Percentiles rank a stretch among this genome's conserved stretches.
Conservation (phyloP, 2,888 invertebrate genomes). For the Andrena bucephala region DNA sequence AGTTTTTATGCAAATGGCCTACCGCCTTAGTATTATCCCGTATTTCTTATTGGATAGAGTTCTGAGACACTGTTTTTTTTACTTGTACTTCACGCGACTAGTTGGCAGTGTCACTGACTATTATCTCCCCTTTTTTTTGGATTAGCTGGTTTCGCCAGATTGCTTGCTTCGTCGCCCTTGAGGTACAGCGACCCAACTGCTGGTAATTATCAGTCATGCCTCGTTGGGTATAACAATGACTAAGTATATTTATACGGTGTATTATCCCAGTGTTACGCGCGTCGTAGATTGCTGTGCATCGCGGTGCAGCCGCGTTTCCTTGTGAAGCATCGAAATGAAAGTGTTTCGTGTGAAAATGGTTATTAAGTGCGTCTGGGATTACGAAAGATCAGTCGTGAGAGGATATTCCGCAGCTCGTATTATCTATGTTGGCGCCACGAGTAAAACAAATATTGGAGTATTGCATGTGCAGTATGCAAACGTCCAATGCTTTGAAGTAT, state of each 20-base stretch:
- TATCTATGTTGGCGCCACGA: slow-evolving; percentile 25
- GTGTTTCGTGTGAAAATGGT: slow-evolving; percentile 33
- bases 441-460: slow-evolving; percentile 32
- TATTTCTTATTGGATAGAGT: not conserved
- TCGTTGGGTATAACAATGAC: slow-evolving; percentile 42
- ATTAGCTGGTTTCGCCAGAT: slow-evolving; percentile 31
- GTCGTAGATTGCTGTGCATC: not conserved
- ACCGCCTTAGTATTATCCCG: not conserved
- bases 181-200: slow-evolving; percentile 25
- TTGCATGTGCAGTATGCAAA: slow-evolving; percentile 9
- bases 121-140: slow-evolving; percentile 1
- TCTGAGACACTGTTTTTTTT: not conserved
- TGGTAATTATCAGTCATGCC: slow-evolving; percentile 44
- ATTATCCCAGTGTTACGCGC: not conserved
- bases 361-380: not conserved
- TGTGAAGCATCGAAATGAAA: slow-evolving; percentile 9
- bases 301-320: not conserved
- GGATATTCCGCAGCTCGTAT: slow-evolving; percentile 21
- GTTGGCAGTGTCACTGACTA: not conserved
- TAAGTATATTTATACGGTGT: slow-evolving; percentile 26
- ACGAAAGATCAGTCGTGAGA: slow-evolving; percentile 10
- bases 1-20: slow-evolving; percentile 31
- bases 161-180: slow-evolving; percentile 19
- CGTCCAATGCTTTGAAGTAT: slow-evolving; percentile 1
- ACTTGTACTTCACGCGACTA: not conserved